Percentiles rank a stretch among this genome's conserved stretches.
These are phyloP conservation scores for Pyrocoelia pectoralis DNA, from an alignment of 2,888 invertebrate species.

Conservation along the genomic window DNA sequence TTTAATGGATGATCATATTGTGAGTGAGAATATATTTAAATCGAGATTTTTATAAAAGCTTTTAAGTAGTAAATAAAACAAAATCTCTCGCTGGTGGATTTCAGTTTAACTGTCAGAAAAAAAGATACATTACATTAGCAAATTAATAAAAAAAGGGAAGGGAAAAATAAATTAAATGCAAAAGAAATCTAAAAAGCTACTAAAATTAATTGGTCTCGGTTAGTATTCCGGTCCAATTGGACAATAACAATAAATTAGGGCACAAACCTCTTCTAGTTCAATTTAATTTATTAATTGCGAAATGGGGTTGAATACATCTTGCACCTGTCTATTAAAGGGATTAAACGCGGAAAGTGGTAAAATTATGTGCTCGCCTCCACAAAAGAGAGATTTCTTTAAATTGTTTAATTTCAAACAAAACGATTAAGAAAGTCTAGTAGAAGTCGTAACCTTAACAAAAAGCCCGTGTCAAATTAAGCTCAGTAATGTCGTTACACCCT, in stretches of 20 bases:
- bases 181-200: neutral
- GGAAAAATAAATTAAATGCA: neutral
- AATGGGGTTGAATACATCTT: conserved; percentile 15
- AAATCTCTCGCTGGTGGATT: no score
- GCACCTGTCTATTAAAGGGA: conserved; percentile 20
- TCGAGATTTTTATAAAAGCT: no score
- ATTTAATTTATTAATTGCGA: conserved; percentile 31
- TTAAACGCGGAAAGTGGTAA: neutral
- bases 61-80: no score
- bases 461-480: conserved; percentile 48
- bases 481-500: conserved; percentile 41
- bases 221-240: conserved; percentile 16
- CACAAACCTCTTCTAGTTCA: conserved; percentile 18
- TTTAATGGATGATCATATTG: no score
- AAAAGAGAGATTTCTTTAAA: conserved; percentile 34
- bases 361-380: conserved; percentile 18
- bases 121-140: no score
- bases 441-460: conserved; percentile 44
- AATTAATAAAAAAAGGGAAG: no score
- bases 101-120: no score
- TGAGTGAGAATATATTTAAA: no score
- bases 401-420: conserved; percentile 42
- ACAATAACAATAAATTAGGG: conserved; percentile 28
- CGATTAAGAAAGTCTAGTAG: conserved; percentile 37
- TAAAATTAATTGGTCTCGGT: neutral